Conservation (phyloP, 2,113 vertebrate genomes). For the Odontophorus gujanensis region DNA sequence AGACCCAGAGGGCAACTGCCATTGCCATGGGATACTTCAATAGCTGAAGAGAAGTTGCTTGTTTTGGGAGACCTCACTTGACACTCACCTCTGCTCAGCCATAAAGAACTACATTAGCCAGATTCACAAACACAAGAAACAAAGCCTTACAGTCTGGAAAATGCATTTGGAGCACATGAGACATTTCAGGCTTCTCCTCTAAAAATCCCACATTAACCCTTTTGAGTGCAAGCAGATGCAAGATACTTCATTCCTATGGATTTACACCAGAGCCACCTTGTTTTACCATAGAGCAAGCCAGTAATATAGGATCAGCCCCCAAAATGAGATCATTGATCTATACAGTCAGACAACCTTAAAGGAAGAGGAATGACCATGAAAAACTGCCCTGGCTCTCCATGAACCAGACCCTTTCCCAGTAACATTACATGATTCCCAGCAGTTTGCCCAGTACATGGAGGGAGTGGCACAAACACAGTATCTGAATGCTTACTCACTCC, state of each 20-base stretch:
- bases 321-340: background rate
- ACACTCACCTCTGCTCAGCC: conserved; percentile 48
- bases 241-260: background rate
- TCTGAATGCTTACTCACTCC: background rate
- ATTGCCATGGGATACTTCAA: background rate
- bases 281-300: background rate
- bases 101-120: conserved; percentile 22
- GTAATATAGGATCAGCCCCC: background rate
- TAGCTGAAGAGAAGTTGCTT: conserved; percentile 1
- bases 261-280: background rate
- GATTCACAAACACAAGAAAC: conserved; percentile 42
- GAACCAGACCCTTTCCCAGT: background rate
- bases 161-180: conserved; percentile 25
- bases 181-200: conserved; percentile 38
- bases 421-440: background rate
- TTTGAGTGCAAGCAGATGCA: background rate
- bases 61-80: background rate
- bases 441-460: background rate
- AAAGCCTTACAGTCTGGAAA: conserved; percentile 56
- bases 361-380: background rate
- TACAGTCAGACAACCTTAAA: background rate
- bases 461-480: background rate
- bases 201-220: conserved; percentile 18
- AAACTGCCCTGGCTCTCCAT: background rate
- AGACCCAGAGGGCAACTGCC: background rate